These are phyloP conservation scores for Mimumesa dahlbomi DNA, from an alignment of 2,888 invertebrate species.

Conservation along the genomic window DNA sequence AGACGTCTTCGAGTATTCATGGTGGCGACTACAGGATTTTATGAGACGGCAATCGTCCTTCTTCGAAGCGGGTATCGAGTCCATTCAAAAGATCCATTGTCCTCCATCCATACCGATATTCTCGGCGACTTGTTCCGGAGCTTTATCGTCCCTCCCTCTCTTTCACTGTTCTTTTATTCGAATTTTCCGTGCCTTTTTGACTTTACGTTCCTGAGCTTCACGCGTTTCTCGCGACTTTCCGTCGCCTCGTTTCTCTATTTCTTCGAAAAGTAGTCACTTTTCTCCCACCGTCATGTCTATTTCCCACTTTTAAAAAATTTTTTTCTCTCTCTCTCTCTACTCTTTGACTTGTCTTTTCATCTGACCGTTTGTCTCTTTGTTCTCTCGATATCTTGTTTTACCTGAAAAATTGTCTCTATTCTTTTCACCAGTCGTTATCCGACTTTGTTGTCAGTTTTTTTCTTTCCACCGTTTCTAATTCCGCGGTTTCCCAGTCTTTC, in stretches of 20 bases:
- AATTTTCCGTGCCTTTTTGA: background rate
- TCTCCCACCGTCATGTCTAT: too few species aligned
- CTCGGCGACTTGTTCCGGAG: constrained; percentile 11
- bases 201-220: background rate
- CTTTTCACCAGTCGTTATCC: too few species aligned
- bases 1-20: constrained; percentile 12
- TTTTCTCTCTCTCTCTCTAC: too few species aligned
- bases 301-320: too few species aligned
- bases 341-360: too few species aligned
- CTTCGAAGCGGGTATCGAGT: constrained; percentile 14
- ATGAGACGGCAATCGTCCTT: constrained; percentile 7
- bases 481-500: too few species aligned
- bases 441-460: too few species aligned
- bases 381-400: too few species aligned
- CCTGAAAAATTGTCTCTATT: too few species aligned
- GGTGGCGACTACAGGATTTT: constrained; percentile 21
- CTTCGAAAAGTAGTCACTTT: too few species aligned
- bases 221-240: background rate
- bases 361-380: too few species aligned
- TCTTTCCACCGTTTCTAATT: too few species aligned
- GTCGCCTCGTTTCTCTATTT: background rate
- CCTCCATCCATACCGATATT: constrained; percentile 12
- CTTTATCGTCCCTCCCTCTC: constrained; percentile 14
- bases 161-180: background rate
- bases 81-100: constrained; percentile 30